Evolutionary conservation across 2,888 invertebrate genomes (phyloP), one percentile per base, ranked within the genome.

Genomic region (Agrotis puta): DNA sequence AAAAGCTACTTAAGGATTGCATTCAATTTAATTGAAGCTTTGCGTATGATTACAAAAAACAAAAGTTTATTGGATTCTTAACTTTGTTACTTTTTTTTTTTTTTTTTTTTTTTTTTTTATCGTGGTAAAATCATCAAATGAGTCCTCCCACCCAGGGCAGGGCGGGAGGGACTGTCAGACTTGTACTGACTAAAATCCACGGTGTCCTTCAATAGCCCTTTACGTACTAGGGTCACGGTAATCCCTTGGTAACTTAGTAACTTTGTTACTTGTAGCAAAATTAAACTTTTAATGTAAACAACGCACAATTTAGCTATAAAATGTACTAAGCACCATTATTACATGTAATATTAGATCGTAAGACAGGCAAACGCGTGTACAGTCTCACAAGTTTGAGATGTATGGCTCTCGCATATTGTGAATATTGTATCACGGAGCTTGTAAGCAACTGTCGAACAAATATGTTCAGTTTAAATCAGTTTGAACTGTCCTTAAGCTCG

Each of bases 321-420:
- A 68, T 67, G 27, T 53, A 67, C 18, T 39, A 22, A 47, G 50
- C 16, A 66, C 72, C 77, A 61, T 74, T 78, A 73, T 82, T 62
- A 69, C 64, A 48, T 69, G 77, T 76, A 61, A 80, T 75, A 77
- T 80, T 77, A 65, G 51, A 63, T 63, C 72, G 61, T 84, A 77
- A 76, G 75, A 67, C 67, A 75, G 65, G 61, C 59, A 53, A 62
- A 77, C 64, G 66, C 43, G 68, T 75, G 56, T 76, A 70, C 67
- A 75, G n/a, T 24, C 53, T 72, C 72, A 47, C 45, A 70, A 71
- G 71, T 80, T 73, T 71, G 57, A 82, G 59, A 77, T 43, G 70
- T 64, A 84, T 66, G 77, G 61, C 43, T 43, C 58, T 70, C 70
- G 56, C 74, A 77, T 80, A 76, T 71, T 75, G 74, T 73, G 70